Conservation (phyloP, 2,888 invertebrate species). For the Taenaris catops region DNA sequence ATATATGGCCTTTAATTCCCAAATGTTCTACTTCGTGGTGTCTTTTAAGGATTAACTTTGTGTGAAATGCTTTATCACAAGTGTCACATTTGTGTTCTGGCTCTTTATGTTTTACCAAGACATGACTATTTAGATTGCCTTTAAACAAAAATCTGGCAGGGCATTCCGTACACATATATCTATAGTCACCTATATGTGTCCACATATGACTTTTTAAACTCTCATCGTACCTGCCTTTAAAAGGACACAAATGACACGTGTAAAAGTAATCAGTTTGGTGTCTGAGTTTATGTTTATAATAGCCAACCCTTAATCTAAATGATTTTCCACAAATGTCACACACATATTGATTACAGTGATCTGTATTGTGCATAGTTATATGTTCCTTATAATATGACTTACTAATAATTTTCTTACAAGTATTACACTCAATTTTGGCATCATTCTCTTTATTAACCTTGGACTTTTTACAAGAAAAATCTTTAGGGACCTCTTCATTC, state of each 20-base stretch:
- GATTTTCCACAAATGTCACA: conserved; percentile 41
- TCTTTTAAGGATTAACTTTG: conserved; percentile 34
- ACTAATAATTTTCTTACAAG: conserved; percentile 36
- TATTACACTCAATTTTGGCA: conserved; percentile 34
- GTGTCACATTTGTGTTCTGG: conserved; percentile 41
- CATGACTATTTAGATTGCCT: conserved; percentile 42
- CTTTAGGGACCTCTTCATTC: neutral
- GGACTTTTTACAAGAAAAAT: no score
- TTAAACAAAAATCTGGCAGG: conserved; percentile 41
- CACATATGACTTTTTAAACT: conserved; percentile 38
- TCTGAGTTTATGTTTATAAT: conserved; percentile 37
- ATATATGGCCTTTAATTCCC: conserved; percentile 44
- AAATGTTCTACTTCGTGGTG: conserved; percentile 46
- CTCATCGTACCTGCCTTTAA: conserved; percentile 33
- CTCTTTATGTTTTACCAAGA: conserved; percentile 36
- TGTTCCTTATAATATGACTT: conserved; percentile 37
- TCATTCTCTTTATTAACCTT: conserved; percentile 12
- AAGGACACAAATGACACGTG: conserved; percentile 41
- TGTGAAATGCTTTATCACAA: conserved; percentile 42
- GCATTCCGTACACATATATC: conserved; percentile 45
- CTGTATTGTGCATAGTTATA: conserved; percentile 39
- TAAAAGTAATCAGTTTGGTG: conserved; percentile 36
- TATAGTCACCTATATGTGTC: conserved; percentile 38
- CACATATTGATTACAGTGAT: conserved; percentile 35
- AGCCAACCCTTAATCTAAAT: conserved; percentile 37